A percentile compares a stretch with the other conserved stretches of the same genome.
These are phyloP conservation scores for Leptopilina syphax DNA, from an alignment of 2,888 invertebrate genomes.

Conservation along the genomic window DNA sequence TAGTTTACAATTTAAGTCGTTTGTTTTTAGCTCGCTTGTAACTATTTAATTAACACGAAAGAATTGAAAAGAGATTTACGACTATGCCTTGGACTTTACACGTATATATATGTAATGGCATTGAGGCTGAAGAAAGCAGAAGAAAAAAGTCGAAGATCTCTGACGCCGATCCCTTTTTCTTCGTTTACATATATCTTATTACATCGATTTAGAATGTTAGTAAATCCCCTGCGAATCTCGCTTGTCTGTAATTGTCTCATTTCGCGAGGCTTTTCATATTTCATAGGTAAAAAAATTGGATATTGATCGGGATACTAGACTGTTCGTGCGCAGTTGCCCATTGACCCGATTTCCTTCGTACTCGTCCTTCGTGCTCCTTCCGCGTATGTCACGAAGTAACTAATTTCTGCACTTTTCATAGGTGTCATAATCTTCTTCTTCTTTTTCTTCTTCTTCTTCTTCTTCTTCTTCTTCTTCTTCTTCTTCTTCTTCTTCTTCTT, in stretches of 20 bases:
- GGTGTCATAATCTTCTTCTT: slow-evolving; percentile 25
- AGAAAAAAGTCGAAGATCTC: background rate
- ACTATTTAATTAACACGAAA: too few species aligned
- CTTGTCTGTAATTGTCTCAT: slow-evolving; percentile 37
- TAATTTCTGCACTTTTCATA: slow-evolving; percentile 14
- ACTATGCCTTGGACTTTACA: too few species aligned
- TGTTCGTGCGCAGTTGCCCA: slow-evolving; percentile 57
- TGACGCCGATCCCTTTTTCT: background rate
- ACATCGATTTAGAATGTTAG: slow-evolving; percentile 23
- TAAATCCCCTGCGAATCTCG: slow-evolving; percentile 28
- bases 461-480: too few species aligned
- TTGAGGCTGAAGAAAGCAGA: too few species aligned
- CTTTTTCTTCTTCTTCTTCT: background rate
- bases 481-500: too few species aligned
- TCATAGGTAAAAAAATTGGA: slow-evolving; percentile 55
- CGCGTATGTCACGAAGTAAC: slow-evolving; percentile 37
- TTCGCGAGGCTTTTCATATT: slow-evolving; percentile 50
- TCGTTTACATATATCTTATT: background rate
- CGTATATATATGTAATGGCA: too few species aligned
- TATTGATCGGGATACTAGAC: slow-evolving; percentile 59
- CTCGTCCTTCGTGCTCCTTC: slow-evolving; percentile 54
- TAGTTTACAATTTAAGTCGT: too few species aligned
- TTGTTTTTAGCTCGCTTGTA: too few species aligned
- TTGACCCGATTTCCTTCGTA: slow-evolving; percentile 56
- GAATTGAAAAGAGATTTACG: too few species aligned